Percentiles rank a stretch among this genome's conserved stretches.
phyloP scores from a whole-genome alignment of 2,113 vertebrate species.

The Columba livia region DNA sequence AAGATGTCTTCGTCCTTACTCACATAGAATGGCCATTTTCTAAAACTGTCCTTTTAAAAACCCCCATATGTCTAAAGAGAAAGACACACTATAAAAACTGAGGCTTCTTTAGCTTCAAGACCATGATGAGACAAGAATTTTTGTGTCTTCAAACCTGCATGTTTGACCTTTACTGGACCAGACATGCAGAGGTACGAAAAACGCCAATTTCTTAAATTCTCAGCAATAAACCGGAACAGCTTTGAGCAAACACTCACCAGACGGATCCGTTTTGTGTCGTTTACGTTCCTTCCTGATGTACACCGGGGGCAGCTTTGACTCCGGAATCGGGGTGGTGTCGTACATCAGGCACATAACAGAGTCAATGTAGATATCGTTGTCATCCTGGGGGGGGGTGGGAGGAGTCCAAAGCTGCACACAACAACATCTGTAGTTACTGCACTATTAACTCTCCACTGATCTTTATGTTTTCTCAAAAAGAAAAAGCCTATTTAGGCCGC shows the following conservation, averaged over 20 bases:
- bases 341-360: slow-evolving; percentile 95
- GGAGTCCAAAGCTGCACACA: slow-evolving; percentile 88
- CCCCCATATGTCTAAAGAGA: not conserved
- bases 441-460: not conserved
- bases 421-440: not conserved
- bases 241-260: slow-evolving; percentile 69
- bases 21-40: not conserved
- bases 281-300: slow-evolving; percentile 92
- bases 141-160: not conserved
- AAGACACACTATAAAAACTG: not conserved
- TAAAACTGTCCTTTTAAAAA: not conserved
- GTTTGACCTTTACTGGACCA: not conserved
- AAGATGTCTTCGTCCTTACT: not conserved
- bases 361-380: slow-evolving; percentile 93
- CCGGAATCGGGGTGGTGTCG: slow-evolving; percentile 86
- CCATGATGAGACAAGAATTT: not conserved
- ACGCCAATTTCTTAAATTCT: not conserved
- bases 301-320: slow-evolving; percentile 88
- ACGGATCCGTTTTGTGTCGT: slow-evolving; percentile 87
- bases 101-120: not conserved
- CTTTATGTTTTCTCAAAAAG: not conserved
- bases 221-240: not conserved
- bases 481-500: not conserved
- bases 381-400: slow-evolving; percentile 92
- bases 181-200: not conserved